Percentiles rank a stretch among this genome's conserved stretches.
These are phyloP conservation scores for Anagrus nilaparvatae DNA, from an alignment of 1,140 invertebrate species.

Conservation along the genomic window DNA sequence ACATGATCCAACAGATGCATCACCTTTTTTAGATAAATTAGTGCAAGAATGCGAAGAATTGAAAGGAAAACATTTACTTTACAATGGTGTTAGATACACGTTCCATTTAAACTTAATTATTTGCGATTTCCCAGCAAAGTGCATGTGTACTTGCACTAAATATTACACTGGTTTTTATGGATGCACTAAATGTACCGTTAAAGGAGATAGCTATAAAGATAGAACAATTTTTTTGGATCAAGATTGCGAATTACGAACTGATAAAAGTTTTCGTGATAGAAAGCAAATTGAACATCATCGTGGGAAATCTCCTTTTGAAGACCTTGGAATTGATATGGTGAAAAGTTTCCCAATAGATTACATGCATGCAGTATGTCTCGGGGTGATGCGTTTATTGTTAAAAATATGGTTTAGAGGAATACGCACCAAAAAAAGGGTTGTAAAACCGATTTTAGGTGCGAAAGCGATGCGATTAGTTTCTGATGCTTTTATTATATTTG, in stretches of 20 bases:
- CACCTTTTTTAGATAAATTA: constrained; percentile 18
- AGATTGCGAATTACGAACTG: constrained; percentile 5
- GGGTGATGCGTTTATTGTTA: constrained; percentile 17
- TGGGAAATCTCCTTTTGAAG: constrained; percentile 8
- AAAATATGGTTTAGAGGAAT: too few species aligned
- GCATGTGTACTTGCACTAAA: constrained; percentile 14
- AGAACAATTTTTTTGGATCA: too few species aligned
- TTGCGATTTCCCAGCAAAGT: constrained; percentile 17
- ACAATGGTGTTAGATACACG: neutral
- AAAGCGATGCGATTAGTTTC: neutral
- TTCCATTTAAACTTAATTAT: constrained; percentile 12
- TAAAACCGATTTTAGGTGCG: neutral
- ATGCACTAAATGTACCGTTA: constrained; percentile 14
- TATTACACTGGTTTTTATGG: constrained; percentile 13
- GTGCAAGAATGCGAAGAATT: constrained; percentile 17
- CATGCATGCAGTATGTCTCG: constrained; percentile 6
- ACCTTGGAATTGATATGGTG: constrained; percentile 16
- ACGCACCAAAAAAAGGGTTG: too few species aligned
- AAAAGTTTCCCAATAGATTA: constrained; percentile 19
- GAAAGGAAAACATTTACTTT: constrained; percentile 11
- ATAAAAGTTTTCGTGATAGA: constrained; percentile 9
- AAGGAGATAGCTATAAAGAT: too few species aligned
- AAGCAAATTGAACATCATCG: constrained; percentile 8
- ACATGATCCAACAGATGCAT: constrained; percentile 15
- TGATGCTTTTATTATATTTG: neutral